phyloP scores from a whole-genome alignment of 2,113 vertebrate species.

The Callopanchax toddi region DNA sequence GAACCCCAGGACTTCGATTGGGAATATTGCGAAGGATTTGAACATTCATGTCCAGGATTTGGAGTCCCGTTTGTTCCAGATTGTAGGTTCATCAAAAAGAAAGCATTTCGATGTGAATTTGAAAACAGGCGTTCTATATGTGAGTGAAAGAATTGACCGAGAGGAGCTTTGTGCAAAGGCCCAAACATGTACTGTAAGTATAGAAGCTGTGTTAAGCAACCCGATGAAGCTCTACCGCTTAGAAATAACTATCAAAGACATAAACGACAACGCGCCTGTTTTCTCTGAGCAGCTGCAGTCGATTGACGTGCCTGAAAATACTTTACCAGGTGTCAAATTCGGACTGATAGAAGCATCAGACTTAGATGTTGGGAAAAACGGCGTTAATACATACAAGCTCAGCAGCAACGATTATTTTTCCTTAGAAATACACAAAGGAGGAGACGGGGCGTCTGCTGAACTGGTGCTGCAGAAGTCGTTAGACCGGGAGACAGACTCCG shows the following conservation, averaged over 20 bases:
- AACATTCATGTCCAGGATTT: slow-evolving; percentile 49
- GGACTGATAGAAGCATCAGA: slow-evolving; percentile 45
- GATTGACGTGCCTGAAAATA: slow-evolving; percentile 53
- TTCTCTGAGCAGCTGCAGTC: slow-evolving; percentile 34
- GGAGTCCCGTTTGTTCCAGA: slow-evolving; percentile 50
- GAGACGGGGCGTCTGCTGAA: slow-evolving; percentile 63
- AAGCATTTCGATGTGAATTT: slow-evolving; percentile 67
- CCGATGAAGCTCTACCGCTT: slow-evolving; percentile 65
- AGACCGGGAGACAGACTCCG: slow-evolving; percentile 53
- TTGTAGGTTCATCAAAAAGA: slow-evolving; percentile 44
- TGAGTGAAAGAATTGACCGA: slow-evolving; percentile 61
- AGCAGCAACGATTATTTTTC: slow-evolving; percentile 67
- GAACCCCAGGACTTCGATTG: slow-evolving; percentile 60
- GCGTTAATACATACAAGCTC: slow-evolving; percentile 59
- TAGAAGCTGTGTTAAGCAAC: slow-evolving; percentile 62
- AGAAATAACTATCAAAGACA: slow-evolving; percentile 63
- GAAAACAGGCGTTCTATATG: slow-evolving; percentile 55
- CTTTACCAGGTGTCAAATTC: slow-evolving; percentile 53
- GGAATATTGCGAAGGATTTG: slow-evolving; percentile 67
- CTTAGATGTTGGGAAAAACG: slow-evolving; percentile 62
- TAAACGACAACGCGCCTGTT: slow-evolving; percentile 71
- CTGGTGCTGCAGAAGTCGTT: slow-evolving; percentile 70
- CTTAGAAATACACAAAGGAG: slow-evolving; percentile 60
- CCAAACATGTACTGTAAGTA: slow-evolving; percentile 42
- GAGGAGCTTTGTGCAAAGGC: slow-evolving; percentile 59